Evolutionary conservation across 2,113 vertebrate species (phyloP).

Genomic region (Cyprinodon brontotheroides): DNA sequence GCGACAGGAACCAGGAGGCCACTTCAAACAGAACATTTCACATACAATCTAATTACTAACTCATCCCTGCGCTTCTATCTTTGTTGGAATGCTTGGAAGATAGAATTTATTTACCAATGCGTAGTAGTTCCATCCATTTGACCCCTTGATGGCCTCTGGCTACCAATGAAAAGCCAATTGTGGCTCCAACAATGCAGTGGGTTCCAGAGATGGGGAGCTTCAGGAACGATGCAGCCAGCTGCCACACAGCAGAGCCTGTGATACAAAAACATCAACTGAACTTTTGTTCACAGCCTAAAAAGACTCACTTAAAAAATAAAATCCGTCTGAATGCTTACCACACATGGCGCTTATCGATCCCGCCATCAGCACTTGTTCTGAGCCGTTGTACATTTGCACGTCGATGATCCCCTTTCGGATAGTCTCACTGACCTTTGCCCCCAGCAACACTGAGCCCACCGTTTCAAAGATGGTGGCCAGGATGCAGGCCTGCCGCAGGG

Average conservation of each 20-base stretch:
- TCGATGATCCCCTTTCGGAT: conserved; percentile 92
- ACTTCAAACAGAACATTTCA: conserved; percentile 76
- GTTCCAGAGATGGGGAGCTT: conserved; percentile 98
- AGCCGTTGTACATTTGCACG: conserved; percentile 85
- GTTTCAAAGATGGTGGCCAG: conserved; percentile 94
- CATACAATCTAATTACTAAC: background rate
- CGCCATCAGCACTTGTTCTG: conserved; percentile 83
- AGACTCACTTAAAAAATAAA: background rate
- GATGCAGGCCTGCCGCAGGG: conserved; percentile 90
- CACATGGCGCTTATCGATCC: conserved; percentile 88
- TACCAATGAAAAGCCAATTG: conserved; percentile 93
- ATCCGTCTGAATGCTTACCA: conserved; percentile 77
- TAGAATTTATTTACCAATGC: conserved; percentile 85
- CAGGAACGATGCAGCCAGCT: conserved; percentile 91
- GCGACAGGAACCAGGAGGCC: conserved; percentile 96
- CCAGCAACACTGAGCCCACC: conserved; percentile 88
- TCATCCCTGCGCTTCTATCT: background rate
- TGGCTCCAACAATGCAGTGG: conserved; percentile 96
- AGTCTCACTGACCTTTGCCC: conserved; percentile 95
- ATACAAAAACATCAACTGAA: conserved; percentile 29
- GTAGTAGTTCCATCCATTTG: conserved; percentile 91
- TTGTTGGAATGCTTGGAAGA: background rate
- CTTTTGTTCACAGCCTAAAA: background rate
- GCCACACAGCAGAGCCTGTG: conserved; percentile 95
- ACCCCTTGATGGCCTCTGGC: conserved; percentile 88